phyloP scores from a whole-genome alignment of 2,888 invertebrate genomes.

The Drosophila melanosoma region DNA sequence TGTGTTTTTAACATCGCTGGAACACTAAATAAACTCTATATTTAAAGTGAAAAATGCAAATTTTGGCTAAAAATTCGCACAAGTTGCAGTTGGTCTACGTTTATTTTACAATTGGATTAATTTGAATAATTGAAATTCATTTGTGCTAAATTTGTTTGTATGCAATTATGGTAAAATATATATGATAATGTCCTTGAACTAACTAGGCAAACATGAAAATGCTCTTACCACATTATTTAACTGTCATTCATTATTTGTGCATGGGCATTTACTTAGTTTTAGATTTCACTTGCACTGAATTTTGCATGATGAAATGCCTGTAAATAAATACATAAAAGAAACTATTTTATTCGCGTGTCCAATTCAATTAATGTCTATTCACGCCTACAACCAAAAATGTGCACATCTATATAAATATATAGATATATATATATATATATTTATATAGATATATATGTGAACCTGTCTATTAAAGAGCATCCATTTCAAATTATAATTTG shows the following conservation, averaged over 20 bases:
- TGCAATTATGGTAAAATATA: too few species aligned
- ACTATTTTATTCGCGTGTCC: conserved; percentile 49
- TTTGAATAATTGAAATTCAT: too few species aligned
- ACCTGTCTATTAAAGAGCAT: conserved; percentile 47
- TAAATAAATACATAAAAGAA: conserved; percentile 2
- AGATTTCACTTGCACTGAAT: conserved; percentile 43
- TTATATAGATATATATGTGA: conserved; percentile 1
- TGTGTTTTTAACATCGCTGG: background rate
- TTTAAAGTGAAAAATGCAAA: background rate
- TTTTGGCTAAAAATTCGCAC: background rate
- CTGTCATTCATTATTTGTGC: conserved; percentile 9
- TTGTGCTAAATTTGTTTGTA: background rate
- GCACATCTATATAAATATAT: background rate
- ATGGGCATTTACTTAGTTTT: conserved; percentile 12
- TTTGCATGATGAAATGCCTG: conserved; percentile 39
- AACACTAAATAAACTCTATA: background rate
- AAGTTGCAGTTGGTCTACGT: background rate
- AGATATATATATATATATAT: background rate
- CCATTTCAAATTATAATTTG: conserved; percentile 74
- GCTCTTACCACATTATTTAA: conserved; percentile 31
- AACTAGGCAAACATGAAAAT: conserved; percentile 40
- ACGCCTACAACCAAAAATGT: background rate
- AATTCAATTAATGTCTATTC: conserved; percentile 52
- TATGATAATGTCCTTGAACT: conserved; percentile 39
- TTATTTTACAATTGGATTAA: background rate